These are phyloP conservation scores for Crypturellus tataupa DNA, from an alignment of 2,797 vertebrate genomes.

Conservation along the genomic window DNA sequence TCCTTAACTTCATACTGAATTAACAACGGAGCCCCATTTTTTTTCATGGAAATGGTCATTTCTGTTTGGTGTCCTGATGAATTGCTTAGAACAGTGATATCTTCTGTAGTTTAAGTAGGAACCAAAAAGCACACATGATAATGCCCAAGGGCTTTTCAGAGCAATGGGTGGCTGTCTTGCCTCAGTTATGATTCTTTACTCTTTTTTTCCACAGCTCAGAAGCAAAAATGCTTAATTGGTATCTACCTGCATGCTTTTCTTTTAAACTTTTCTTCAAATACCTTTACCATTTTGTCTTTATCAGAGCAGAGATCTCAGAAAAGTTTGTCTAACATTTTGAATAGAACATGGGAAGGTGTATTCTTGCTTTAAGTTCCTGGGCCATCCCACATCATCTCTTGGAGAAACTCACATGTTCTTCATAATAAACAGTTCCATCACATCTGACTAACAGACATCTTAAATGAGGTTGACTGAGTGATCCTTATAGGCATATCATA, in stretches of 20 bases:
- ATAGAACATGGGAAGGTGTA: accelerated
- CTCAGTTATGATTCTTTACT: not conserved
- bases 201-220: not conserved
- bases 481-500: not conserved
- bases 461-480: not conserved
- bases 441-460: not conserved
- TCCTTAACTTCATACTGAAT: not conserved
- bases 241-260: not conserved
- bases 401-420: not conserved
- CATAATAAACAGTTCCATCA: not conserved
- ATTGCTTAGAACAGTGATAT: not conserved
- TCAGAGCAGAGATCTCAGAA: not conserved
- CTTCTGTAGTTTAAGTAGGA: not conserved
- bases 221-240: not conserved
- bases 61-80: not conserved
- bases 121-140: not conserved
- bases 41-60: not conserved
- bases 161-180: not conserved
- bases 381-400: not conserved
- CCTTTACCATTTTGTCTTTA: not conserved
- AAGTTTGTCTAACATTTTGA: not conserved
- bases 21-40: not conserved
- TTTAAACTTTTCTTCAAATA: not conserved
- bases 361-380: not conserved
- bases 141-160: not conserved